phyloP scores from a whole-genome alignment of 2,888 invertebrate genomes.

The Papilio protenor region DNA sequence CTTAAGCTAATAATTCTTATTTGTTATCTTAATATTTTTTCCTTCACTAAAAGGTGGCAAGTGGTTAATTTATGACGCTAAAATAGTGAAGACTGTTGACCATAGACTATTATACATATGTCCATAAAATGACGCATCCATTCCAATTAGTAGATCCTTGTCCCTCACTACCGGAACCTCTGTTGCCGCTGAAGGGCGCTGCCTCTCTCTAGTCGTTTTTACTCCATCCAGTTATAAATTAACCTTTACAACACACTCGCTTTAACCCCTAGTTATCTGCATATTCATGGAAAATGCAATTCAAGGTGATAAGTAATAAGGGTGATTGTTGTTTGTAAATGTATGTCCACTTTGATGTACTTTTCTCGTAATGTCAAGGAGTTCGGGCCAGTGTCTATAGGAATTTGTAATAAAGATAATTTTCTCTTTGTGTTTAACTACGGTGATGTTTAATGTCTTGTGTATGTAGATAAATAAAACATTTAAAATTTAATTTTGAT shows the following conservation, averaged over 20 bases:
- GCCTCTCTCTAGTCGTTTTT: constrained; percentile 59
- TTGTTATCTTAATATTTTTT: neutral
- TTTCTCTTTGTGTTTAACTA: constrained; percentile 7
- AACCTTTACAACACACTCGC: constrained; percentile 38
- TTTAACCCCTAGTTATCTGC: constrained; percentile 34
- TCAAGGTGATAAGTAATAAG: constrained; percentile 20
- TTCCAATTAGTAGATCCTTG: constrained; percentile 1
- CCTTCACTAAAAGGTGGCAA: neutral
- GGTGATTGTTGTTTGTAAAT: constrained; percentile 16
- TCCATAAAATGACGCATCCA: constrained; percentile 49
- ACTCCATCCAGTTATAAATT: constrained; percentile 41
- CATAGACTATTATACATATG: neutral
- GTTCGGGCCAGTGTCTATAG: constrained; percentile 14
- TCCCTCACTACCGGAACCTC: constrained; percentile 64
- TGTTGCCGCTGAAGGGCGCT: constrained; percentile 64
- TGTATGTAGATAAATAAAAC: neutral
- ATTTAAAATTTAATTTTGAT: neutral
- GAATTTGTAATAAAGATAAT: constrained; percentile 24
- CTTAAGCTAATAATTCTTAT: neutral
- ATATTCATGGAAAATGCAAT: constrained; percentile 17
- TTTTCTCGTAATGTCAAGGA: constrained; percentile 41
- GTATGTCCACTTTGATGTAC: neutral
- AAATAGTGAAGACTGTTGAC: neutral
- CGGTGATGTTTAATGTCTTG: neutral
- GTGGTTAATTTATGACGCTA: neutral